phyloP scores from a whole-genome alignment of 1,140 invertebrate genomes.

The Drosophila miranda region DNA sequence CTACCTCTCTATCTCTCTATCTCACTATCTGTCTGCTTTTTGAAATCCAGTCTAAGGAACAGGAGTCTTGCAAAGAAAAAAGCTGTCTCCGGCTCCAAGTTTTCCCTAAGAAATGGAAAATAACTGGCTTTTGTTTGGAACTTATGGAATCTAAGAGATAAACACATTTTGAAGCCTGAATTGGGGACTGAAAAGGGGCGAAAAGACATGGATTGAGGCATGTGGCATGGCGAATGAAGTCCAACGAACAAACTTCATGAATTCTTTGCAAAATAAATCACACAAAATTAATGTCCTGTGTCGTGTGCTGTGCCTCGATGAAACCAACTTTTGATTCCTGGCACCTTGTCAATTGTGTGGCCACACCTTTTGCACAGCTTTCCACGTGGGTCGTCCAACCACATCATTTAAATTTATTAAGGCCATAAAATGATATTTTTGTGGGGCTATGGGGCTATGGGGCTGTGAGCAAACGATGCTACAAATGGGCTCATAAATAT shows the following conservation, averaged over 20 bases:
- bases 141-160: too few relatives aligned
- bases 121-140: neutral
- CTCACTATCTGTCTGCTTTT: neutral
- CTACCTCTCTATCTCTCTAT: too few relatives aligned
- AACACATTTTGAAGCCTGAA: too few relatives aligned
- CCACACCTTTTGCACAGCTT: slow-evolving; percentile 11
- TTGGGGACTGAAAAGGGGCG: too few relatives aligned
- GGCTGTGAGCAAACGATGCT: slow-evolving; percentile 18
- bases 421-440: slow-evolving; percentile 73
- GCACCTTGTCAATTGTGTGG: slow-evolving; percentile 17
- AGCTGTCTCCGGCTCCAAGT: neutral
- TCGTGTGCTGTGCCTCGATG: neutral
- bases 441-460: slow-evolving; percentile 16
- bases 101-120: neutral
- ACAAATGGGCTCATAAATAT: slow-evolving; percentile 77
- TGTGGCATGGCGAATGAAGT: too few relatives aligned
- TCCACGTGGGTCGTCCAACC: slow-evolving; percentile 5
- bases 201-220: too few relatives aligned
- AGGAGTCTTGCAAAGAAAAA: neutral
- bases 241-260: neutral
- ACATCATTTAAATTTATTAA: slow-evolving; percentile 77
- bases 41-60: slow-evolving; percentile 15
- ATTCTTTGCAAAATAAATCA: slow-evolving; percentile 10
- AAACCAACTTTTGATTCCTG: slow-evolving; percentile 1
- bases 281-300: neutral